Evolutionary conservation across 2,113 vertebrate species (phyloP).

Genomic region (Periophthalmodon schlosseri): DNA sequence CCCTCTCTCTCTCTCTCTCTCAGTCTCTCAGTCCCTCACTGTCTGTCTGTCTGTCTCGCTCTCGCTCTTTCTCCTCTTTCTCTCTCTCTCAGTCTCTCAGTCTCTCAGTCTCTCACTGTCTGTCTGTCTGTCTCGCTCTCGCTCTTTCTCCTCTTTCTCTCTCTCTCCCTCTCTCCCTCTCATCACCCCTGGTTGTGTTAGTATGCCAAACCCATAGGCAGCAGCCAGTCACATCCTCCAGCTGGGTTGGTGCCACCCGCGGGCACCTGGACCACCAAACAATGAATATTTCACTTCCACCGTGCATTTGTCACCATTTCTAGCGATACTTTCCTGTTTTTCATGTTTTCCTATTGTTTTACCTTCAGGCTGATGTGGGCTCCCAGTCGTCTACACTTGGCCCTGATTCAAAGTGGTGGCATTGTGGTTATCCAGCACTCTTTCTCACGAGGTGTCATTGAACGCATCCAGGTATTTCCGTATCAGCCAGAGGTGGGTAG

Average conservation of each 20-base stretch:
- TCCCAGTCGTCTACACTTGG: conserved; percentile 51
- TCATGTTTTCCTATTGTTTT: not conserved
- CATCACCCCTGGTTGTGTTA: conserved; percentile 49
- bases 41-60: not conserved
- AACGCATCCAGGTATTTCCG: conserved; percentile 68
- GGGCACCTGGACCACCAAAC: conserved; percentile 69
- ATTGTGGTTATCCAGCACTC: conserved; percentile 63
- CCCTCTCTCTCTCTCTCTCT: not conserved
- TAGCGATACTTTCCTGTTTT: not conserved
- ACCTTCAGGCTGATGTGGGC: not conserved
- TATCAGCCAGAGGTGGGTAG: conserved; percentile 42
- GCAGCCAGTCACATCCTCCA: conserved; percentile 71
- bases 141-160: not conserved
- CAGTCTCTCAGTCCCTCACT: not conserved
- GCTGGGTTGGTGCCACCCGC: conserved; percentile 68
- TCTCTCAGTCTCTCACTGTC: too few relatives aligned
- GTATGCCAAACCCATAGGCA: conserved; percentile 65
- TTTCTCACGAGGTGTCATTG: conserved; percentile 74
- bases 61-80: not conserved
- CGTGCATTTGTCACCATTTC: conserved; percentile 25
- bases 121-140: not conserved
- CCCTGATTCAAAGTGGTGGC: conserved; percentile 58
- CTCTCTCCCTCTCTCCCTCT: not conserved
- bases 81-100: not conserved
- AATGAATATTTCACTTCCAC: conserved; percentile 60